Base-by-base conservation (phyloP, 2,888 invertebrate species). In the Pterobdella sp. region DNA sequence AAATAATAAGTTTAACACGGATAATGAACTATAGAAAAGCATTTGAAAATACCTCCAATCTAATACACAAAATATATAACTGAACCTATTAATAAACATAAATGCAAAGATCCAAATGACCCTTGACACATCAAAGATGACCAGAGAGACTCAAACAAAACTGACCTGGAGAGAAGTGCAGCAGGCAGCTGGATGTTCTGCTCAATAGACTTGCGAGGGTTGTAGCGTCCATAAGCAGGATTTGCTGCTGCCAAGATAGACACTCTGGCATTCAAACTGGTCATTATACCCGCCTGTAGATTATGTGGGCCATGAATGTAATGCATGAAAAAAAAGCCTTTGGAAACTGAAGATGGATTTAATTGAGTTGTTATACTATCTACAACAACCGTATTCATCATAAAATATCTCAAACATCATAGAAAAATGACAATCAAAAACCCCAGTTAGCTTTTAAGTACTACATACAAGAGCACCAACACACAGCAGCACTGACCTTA, bases 221-320 rank as follows among this genome's bases (percentile, higher is more conserved):
- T 97, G 87, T 98, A 98, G 74, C 96, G 89, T 7, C 98, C 98
- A 84, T 91, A 98, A 0, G 96, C 95, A 0, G 98, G 98, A 88
- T 99, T 98, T 0, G 98, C 98, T 1, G 98, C 98, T 32, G 98
- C 98, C 77, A 98, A 86, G 81, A 98, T 97, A 0, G 97, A 92
- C 72, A 94, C 95, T 76, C 98, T 88, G 0, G 98, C 98, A 86
- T 99, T 99, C 76, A 98, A 86, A 72, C 93, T 92, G 0, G 97
- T 96, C 92, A 97, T 93, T 80, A 99, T 98, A 74, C 98, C 98
- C 42, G 96, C 97, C 90, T 90, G 82, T 4, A n/a, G 60, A 26
- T 22, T 35, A 26, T 2, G 22, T 18, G 68, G 26, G 26, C 10
- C 18, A 26, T 22, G 29, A 26, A 14, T 64, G 22, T 64, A 10